A percentile compares a stretch with the other conserved stretches of the same genome.
Conservation (phyloP, 2,797 vertebrate genomes). For the Pangasius macronema region DNA sequence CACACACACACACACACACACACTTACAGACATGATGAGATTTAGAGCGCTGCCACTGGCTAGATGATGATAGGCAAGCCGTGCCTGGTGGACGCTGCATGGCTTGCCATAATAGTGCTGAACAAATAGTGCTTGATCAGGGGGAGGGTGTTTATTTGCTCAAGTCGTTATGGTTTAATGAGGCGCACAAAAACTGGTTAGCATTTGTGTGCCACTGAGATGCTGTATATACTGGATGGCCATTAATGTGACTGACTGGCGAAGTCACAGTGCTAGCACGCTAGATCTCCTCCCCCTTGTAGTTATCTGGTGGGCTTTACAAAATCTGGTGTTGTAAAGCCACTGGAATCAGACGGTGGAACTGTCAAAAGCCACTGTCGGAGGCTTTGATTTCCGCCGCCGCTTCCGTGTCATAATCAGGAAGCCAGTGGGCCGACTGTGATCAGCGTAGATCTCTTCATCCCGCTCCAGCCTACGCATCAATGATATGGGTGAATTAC, state of each 20-base stretch:
- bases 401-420: constrained; percentile 55
- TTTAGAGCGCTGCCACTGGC: not conserved
- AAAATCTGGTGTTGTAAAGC: constrained; percentile 58
- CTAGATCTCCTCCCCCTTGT: constrained; percentile 39
- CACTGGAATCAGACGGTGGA: constrained; percentile 45
- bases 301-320: constrained; percentile 49
- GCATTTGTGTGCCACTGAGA: constrained; percentile 50
- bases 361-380: constrained; percentile 50
- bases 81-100: constrained; percentile 34
- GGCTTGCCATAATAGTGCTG: constrained; percentile 42
- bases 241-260: constrained; percentile 54
- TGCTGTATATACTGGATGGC: constrained; percentile 42
- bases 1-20: not conserved
- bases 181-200: constrained; percentile 53
- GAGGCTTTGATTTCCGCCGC: constrained; percentile 62
- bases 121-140: constrained; percentile 54
- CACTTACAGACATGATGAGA: not conserved
- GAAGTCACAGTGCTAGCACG: constrained; percentile 35
- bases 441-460: constrained; percentile 60
- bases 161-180: constrained; percentile 60
- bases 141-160: constrained; percentile 59
- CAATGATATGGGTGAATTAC: constrained; percentile 58
- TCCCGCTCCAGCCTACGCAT: constrained; percentile 57
- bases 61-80: constrained; percentile 3
- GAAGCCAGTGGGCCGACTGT: constrained; percentile 55